A percentile compares a stretch with the other conserved stretches of the same genome.
Evolutionary conservation across 1,140 invertebrate genomes (phyloP).

Genomic region (Brachionus calyciflorus): DNA sequence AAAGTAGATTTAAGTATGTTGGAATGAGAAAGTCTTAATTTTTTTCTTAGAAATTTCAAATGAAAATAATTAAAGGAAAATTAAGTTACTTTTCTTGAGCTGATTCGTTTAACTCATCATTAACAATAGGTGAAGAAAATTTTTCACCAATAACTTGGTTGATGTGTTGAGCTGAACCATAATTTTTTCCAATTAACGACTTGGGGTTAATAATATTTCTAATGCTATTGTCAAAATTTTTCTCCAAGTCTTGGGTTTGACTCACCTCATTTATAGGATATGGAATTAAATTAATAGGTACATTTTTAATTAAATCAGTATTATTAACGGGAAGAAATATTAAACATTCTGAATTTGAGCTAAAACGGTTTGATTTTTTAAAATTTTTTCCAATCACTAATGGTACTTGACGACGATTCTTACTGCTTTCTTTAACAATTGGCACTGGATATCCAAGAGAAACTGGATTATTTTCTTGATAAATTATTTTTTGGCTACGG

Average conservation of each 20-base stretch:
- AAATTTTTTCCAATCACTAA: conserved; percentile 6
- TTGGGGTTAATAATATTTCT: neutral
- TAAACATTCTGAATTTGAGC: neutral
- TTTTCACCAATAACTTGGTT: neutral
- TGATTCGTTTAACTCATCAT: neutral
- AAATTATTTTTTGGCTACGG: no score
- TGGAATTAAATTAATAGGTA: conserved; percentile 2
- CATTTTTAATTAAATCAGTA: neutral
- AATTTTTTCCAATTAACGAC: neutral
- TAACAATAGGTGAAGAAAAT: neutral
- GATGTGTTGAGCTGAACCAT: neutral
- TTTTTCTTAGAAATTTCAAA: no score
- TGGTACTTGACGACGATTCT: neutral
- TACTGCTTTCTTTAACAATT: neutral
- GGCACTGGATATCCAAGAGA: neutral
- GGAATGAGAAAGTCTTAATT: no score
- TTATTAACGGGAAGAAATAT: conserved; percentile 25
- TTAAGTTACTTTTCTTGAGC: neutral
- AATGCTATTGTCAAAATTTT: neutral
- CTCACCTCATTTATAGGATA: neutral
- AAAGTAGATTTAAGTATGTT: no score
- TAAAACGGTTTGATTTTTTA: neutral
- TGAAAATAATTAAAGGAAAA: no score
- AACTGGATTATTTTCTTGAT: neutral
- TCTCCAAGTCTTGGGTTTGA: neutral